These are phyloP conservation scores for Dryoscopus gambensis DNA, from an alignment of 2,113 vertebrate species.

Conservation along the genomic window DNA sequence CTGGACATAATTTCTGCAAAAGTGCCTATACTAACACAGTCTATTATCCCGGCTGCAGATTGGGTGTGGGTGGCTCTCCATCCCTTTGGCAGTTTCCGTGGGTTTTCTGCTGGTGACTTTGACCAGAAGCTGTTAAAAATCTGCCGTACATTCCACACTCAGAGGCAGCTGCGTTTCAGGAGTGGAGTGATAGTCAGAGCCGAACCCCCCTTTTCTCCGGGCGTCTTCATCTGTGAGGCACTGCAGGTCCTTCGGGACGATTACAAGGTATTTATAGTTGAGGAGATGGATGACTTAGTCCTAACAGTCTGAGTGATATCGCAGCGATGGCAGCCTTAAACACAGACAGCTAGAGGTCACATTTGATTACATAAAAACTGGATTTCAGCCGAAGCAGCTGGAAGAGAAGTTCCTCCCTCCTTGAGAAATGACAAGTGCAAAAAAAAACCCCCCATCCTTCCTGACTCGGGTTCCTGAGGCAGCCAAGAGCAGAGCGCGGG, in stretches of 20 bases:
- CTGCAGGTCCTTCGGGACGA: conserved; percentile 12
- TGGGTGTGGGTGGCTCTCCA: not conserved
- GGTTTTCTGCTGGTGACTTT: not conserved
- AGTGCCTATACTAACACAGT: not conserved
- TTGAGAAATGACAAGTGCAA: not conserved
- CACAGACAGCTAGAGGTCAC: conserved; percentile 54
- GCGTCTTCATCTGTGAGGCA: not conserved
- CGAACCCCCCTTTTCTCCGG: not conserved
- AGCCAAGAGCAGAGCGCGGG: not conserved
- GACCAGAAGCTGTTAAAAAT: not conserved
- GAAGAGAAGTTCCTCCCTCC: not conserved
- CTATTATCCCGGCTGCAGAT: not conserved
- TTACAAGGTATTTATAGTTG: conserved; percentile 63
- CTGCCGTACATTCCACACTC: not conserved
- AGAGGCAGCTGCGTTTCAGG: not conserved
- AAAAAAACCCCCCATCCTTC: not conserved
- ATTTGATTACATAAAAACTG: conserved; percentile 42
- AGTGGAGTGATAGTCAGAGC: not conserved
- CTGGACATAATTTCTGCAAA: not conserved
- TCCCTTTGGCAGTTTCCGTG: not conserved
- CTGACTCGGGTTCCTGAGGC: not conserved
- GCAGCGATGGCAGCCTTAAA: not conserved
- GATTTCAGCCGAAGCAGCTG: conserved; percentile 26
- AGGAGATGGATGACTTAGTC: conserved; percentile 56
- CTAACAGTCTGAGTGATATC: not conserved